Evolutionary conservation across 2,888 invertebrate genomes (phyloP).

Genomic region (Lutraria lutraria): DNA sequence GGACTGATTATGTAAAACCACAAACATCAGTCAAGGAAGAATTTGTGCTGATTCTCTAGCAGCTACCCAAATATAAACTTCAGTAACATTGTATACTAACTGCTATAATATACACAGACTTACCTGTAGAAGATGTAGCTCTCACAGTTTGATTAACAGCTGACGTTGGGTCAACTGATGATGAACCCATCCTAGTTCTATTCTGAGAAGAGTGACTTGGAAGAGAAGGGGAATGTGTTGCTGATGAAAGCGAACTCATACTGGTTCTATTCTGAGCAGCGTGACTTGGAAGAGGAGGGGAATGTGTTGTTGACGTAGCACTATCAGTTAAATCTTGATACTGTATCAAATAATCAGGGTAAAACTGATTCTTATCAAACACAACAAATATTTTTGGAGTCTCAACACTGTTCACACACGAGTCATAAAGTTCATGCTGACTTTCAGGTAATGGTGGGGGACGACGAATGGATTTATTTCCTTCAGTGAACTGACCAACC

Average conservation of each 20-base stretch:
- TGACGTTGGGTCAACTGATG: background rate
- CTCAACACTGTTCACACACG: slow-evolving; percentile 75
- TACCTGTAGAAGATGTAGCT: background rate
- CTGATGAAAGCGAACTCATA: background rate
- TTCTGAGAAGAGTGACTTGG: background rate
- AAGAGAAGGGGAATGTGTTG: background rate
- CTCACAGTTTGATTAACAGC: background rate
- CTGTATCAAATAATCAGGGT: slow-evolving; percentile 78
- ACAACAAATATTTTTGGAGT: slow-evolving; percentile 77
- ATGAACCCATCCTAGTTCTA: background rate
- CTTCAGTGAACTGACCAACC: slow-evolving; percentile 76
- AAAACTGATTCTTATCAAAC: slow-evolving; percentile 77
- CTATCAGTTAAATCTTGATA: slow-evolving; percentile 52
- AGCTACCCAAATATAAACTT: no score
- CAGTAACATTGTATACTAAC: no score
- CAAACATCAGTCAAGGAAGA: no score
- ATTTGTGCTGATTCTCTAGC: no score
- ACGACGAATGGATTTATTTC: slow-evolving; percentile 55
- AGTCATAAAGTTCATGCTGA: slow-evolving; percentile 74
- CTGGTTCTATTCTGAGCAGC: background rate
- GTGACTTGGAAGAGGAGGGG: background rate
- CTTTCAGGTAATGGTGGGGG: slow-evolving; percentile 72
- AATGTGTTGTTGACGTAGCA: background rate
- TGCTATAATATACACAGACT: background rate
- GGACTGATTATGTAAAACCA: no score